A percentile compares a stretch with the other conserved stretches of the same genome.
Evolutionary conservation across 2,888 invertebrate genomes (phyloP).

Genomic region (Corbicula japonica): DNA sequence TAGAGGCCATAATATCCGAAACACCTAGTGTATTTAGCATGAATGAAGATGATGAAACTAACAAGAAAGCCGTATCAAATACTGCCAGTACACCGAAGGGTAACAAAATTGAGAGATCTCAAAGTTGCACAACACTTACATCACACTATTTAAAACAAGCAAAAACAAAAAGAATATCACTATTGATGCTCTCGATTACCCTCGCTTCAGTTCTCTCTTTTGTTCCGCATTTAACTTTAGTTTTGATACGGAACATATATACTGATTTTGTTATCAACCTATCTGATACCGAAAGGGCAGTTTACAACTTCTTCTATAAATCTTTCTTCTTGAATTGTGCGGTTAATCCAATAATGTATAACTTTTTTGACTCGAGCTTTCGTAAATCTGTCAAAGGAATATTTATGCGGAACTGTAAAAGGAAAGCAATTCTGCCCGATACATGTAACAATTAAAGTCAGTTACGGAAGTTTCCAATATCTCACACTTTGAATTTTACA

Average conservation of each 20-base stretch:
- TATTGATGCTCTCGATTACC: constrained; percentile 69
- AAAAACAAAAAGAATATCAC: constrained; percentile 67
- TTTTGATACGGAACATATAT: constrained; percentile 50
- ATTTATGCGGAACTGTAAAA: too few species aligned
- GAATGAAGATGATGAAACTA: too few species aligned
- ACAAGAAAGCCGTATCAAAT: too few species aligned
- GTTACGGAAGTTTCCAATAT: too few species aligned
- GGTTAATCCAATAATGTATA: constrained; percentile 76
- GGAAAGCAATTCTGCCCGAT: too few species aligned
- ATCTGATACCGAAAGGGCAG: constrained; percentile 45
- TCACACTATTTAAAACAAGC: constrained; percentile 51
- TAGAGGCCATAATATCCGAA: constrained; percentile 5
- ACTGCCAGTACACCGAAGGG: too few species aligned
- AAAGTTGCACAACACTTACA: constrained; percentile 13
- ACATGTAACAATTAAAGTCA: too few species aligned
- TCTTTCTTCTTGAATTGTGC: too few species aligned
- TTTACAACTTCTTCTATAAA: constrained; percentile 68
- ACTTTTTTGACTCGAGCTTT: constrained; percentile 68
- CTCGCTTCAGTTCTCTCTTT: constrained; percentile 67
- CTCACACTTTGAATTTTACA: too few species aligned
- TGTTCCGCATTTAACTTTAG: constrained; percentile 66
- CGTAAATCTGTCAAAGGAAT: too few species aligned
- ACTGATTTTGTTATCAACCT: constrained; percentile 58
- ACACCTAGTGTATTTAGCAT: constrained; percentile 26
- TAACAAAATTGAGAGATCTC: background rate